Evolutionary conservation across 2,888 invertebrate species (phyloP).

Genomic region (Acronicta leporina): DNA sequence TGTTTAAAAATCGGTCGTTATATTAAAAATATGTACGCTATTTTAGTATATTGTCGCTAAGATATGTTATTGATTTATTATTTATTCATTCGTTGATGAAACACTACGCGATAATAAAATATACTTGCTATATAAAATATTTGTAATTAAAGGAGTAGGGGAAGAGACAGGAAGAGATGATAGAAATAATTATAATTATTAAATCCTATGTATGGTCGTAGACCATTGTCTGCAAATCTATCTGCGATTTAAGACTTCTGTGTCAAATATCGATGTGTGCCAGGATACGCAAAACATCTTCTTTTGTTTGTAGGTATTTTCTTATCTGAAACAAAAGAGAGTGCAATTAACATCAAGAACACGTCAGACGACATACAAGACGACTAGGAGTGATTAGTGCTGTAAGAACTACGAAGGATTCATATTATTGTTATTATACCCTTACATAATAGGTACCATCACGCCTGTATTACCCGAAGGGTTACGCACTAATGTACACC

Average conservation of each 20-base stretch:
- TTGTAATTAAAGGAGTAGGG: conserved; percentile 34
- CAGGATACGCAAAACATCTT: conserved; percentile 66
- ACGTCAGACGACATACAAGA: background rate
- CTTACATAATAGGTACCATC: no score
- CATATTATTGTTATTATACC: no score
- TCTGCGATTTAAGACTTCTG: conserved; percentile 72
- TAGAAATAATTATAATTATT: conserved; percentile 54
- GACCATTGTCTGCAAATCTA: conserved; percentile 72
- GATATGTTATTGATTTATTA: conserved; percentile 67
- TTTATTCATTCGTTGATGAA: conserved; percentile 47
- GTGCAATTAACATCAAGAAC: background rate
- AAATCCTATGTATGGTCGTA: conserved; percentile 72
- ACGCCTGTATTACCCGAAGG: no score
- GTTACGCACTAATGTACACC: no score
- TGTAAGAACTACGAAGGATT: no score
- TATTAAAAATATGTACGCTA: conserved; percentile 57
- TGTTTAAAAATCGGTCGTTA: conserved; percentile 50
- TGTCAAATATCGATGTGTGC: conserved; percentile 59
- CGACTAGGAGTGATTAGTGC: no score
- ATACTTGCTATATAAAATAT: conserved; percentile 47
- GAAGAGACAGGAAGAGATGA: conserved; percentile 62
- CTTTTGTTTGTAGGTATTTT: conserved; percentile 35
- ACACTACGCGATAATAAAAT: conserved; percentile 45
- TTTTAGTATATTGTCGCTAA: conserved; percentile 66
- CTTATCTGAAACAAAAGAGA: conserved; percentile 71